Base-by-base conservation (phyloP, 2,888 invertebrate genomes). In the Temnothorax rugatulus region DNA sequence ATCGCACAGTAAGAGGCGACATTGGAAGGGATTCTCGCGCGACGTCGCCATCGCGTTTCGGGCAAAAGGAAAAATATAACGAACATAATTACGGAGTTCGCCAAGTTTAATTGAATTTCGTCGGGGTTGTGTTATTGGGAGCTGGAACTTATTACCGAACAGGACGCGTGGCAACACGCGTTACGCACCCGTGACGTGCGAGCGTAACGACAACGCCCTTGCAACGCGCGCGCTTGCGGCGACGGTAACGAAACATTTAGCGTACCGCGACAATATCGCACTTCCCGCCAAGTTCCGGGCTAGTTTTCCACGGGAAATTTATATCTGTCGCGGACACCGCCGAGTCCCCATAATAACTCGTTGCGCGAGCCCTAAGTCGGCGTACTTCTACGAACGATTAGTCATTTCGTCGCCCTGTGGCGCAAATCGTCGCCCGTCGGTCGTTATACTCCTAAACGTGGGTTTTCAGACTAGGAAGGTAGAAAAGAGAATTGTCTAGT, bases 81-180 rank as follows among this genome's bases (percentile, higher is more conserved):
- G 63, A 84, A 76, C 81, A 81, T 81, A 84, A 89, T 88, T 86
- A 86, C 71, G 63, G 86, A 89, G 88, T 89, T 88, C 50, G 73
- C 64, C 50, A 88, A 88, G 86, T 89, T 89, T 89, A 89, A 89
- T 89, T 89, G 89, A 88, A 89, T 89, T 86, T 89, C 77, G 34
- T 15, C 76, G 25, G 29, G 57, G 81, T 82, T 44, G n/a, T 21
- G 73, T 81, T 84, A 86, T 88, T 85, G 86, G 86, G 81, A 59
- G 66, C 54, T 63, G 52, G 57, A 83, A 79, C 85, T 85, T 63
- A 74, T 52, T 77, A 76, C 69, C 52, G 21, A 52, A 44, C 18
- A 41, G 47, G 41, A 13, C 34, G 69, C 57, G 69, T 34, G 44
- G 44, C 66, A 47, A 79, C 59, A 50, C 38, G 73, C 66, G 83